A percentile compares a stretch with the other conserved stretches of the same genome.
phyloP scores from a whole-genome alignment of 2,113 vertebrate genomes.

The Promerops cafer region DNA sequence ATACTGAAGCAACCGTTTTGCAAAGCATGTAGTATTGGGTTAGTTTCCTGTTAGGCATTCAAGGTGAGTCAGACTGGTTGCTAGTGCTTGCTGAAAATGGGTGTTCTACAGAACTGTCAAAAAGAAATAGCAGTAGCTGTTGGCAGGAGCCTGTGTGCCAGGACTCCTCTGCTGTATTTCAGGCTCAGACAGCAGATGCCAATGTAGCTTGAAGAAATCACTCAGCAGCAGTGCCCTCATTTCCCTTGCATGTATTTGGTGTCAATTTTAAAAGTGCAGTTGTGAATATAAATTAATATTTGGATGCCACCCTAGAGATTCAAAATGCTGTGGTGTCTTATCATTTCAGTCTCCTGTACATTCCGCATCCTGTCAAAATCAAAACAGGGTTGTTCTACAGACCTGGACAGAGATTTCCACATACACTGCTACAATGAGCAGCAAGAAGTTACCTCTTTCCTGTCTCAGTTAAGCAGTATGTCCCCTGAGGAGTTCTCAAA shows the following conservation, averaged over 20 bases:
- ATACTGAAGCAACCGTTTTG: background rate
- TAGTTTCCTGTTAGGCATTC: background rate
- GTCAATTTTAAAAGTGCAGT: background rate
- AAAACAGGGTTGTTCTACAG: background rate
- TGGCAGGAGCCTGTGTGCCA: background rate
- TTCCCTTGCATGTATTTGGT: background rate
- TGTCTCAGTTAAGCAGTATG: background rate
- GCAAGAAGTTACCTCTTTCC: background rate
- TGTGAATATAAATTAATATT: background rate
- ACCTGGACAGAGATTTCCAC: background rate
- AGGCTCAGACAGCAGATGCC: background rate
- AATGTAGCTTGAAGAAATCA: background rate
- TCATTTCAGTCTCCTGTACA: background rate
- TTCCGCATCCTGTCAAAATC: background rate
- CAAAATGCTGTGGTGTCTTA: background rate
- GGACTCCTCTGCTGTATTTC: background rate
- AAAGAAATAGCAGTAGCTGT: background rate
- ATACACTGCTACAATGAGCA: background rate
- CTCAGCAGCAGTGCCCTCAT: background rate
- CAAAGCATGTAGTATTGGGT: background rate
- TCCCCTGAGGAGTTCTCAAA: background rate
- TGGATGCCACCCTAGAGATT: background rate
- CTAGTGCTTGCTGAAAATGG: background rate
- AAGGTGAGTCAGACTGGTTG: background rate
- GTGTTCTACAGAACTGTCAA: background rate